A percentile compares a stretch with the other conserved stretches of the same genome.
phyloP scores from a whole-genome alignment of 2,113 vertebrate genomes.

The Protobothrops mucrosquamatus region DNA sequence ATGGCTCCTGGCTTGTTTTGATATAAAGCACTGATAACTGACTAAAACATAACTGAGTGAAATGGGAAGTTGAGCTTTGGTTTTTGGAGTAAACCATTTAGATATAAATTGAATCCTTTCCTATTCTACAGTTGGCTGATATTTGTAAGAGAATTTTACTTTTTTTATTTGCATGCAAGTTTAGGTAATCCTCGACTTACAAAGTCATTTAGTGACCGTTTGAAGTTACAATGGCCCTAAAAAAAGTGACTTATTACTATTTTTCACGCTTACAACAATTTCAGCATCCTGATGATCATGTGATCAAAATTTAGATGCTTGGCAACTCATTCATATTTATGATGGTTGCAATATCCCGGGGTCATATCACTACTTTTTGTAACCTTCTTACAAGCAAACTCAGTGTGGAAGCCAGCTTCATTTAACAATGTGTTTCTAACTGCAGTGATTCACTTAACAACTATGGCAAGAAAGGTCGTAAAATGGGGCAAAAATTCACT shows the following conservation, averaged over 20 bases:
- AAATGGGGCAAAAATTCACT: background rate
- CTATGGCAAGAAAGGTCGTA: background rate
- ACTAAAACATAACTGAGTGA: constrained; percentile 38
- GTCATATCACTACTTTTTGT: too few relatives aligned
- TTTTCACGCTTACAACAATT: too few relatives aligned
- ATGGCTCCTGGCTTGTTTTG: constrained; percentile 43
- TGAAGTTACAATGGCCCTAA: background rate
- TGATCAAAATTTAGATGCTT: too few relatives aligned
- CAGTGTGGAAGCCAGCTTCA: too few relatives aligned
- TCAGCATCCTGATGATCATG: too few relatives aligned
- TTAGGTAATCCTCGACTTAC: background rate
- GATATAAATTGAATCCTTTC: constrained; percentile 28
- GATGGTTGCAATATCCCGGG: too few relatives aligned
- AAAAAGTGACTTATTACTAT: background rate
- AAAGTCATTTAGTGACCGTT: background rate
- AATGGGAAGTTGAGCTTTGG: background rate
- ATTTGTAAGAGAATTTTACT: constrained; percentile 19
- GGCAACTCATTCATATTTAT: too few relatives aligned
- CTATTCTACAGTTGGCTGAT: constrained; percentile 38
- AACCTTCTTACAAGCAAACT: too few relatives aligned
- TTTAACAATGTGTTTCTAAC: too few relatives aligned
- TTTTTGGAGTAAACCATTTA: constrained; percentile 47
- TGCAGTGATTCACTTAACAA: too few relatives aligned
- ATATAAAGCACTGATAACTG: constrained; percentile 42
- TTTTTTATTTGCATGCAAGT: background rate